Conservation (phyloP, 2,888 invertebrate species). For the Stenoptilia bipunctidactyla region DNA sequence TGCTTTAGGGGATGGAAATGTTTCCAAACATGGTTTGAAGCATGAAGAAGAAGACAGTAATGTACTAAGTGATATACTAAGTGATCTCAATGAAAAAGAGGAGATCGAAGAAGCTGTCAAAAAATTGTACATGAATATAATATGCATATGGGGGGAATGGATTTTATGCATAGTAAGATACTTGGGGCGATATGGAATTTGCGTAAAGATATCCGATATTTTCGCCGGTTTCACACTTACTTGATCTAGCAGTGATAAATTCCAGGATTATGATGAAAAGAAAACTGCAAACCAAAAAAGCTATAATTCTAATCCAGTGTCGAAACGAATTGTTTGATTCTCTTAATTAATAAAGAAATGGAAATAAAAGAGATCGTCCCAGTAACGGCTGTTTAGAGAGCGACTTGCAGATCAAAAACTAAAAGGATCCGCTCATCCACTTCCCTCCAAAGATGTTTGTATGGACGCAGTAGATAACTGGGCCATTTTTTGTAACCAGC, state of each 20-base stretch:
- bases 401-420: constrained; percentile 7
- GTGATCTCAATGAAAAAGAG: no score
- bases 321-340: constrained; percentile 12
- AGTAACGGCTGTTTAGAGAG: constrained; percentile 7
- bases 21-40: no score
- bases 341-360: constrained; percentile 9
- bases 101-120: no score
- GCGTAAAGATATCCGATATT: constrained; percentile 13
- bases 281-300: no score
- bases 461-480: no score
- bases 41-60: no score
- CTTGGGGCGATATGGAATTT: constrained; percentile 9
- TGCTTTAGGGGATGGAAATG: no score
- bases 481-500: no score
- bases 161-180: constrained; percentile 9
- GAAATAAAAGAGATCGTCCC: constrained; percentile 6
- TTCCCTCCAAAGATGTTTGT: constrained; percentile 12
- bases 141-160: constrained; percentile 5
- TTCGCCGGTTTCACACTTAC: constrained; percentile 5
- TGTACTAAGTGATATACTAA: no score
- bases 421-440: constrained; percentile 12
- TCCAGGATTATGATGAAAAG: no score
- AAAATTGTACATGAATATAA: no score
- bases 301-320: constrained; percentile 12
- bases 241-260: no score